Evolutionary conservation across 2,113 vertebrate genomes (phyloP).

Genomic region (Amia ocellicauda): DNA sequence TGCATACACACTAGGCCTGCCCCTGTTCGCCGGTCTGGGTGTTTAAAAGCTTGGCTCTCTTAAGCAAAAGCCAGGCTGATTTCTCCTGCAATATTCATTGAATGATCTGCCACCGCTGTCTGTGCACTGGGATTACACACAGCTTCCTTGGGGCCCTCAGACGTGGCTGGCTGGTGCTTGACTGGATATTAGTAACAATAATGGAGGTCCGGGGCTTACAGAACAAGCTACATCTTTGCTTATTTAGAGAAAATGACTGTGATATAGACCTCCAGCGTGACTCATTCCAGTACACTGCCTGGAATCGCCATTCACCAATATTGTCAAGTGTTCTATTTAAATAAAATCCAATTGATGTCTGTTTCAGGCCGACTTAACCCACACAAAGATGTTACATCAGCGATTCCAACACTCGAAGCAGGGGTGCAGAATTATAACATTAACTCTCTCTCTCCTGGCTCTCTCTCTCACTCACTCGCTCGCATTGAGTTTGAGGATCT

Average conservation of each 20-base stretch:
- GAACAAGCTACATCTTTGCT: slow-evolving; percentile 28
- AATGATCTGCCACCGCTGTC: slow-evolving; percentile 1
- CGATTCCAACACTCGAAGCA: slow-evolving; percentile 4
- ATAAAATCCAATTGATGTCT: slow-evolving; percentile 22
- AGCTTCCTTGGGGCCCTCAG: neutral
- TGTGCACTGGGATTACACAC: slow-evolving; percentile 8
- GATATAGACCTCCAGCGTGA: slow-evolving; percentile 11
- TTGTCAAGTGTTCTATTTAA: slow-evolving; percentile 28
- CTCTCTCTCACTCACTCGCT: neutral
- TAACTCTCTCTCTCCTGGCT: slow-evolving; percentile 2
- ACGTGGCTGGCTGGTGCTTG: slow-evolving; percentile 16
- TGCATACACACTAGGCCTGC: too few species aligned
- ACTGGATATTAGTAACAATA: slow-evolving; percentile 20
- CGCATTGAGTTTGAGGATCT: slow-evolving; percentile 11
- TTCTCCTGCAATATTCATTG: neutral
- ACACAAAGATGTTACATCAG: slow-evolving; percentile 21
- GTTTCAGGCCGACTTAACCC: slow-evolving; percentile 15
- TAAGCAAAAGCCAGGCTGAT: neutral
- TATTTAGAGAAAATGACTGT: slow-evolving; percentile 25
- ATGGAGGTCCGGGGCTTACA: slow-evolving; percentile 22
- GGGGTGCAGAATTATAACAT: too few species aligned
- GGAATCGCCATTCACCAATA: slow-evolving; percentile 26
- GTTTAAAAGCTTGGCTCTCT: neutral
- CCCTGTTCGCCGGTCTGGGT: neutral
- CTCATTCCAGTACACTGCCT: slow-evolving; percentile 21